Base-by-base conservation (phyloP, 2,113 vertebrate genomes). In the Typhlomys cinereus region DNA sequence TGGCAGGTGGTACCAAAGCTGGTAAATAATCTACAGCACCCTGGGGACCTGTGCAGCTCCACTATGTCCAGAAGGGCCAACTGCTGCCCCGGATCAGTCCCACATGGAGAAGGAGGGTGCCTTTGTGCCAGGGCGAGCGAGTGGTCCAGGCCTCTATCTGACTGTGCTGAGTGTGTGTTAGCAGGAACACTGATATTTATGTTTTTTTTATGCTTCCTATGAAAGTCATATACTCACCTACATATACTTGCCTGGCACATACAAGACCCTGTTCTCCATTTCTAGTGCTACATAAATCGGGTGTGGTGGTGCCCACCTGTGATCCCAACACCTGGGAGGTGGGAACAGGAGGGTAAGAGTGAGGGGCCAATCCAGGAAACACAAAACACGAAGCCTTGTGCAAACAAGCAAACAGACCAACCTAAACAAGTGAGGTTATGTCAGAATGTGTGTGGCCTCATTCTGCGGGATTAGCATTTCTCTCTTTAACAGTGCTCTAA, bases 91-190 rank as follows among this genome's bases (percentile, higher is more conserved):
- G 50, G 48, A 83, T 15, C 15, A 41, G 34, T 52, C 39, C 67
- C n/a, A 3, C 0, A 2, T 1, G 44, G 70, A 17, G 25, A 29
- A 4, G 39, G 18, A 17, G 25, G n/a, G 31, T n/a, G 44, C 20
- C 57, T 89, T 73, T 13, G 3, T 59, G 4, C 17, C 36, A 52
- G n/a, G 27, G 15, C 4, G 18, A 6, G 39, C 70, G 31, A 4
- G 25, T 1, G 2, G 61, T 21, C 17, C 44, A 61, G 64, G 20
- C 34, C 20, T 61, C 39, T 21, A 36, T n/a, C 61, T 25, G 31
- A 44, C 9, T 39, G 14, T 73, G 39, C 54, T 0, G 7, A 85
- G 76, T 50, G 21, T 23, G 0, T 25, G 48, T 85, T 10, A 59
- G 1, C 21, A 27, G 13, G 21, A 36, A 10, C 48, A 39, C 20